Evolutionary conservation across 2,113 vertebrate genomes (phyloP), one percentile per base, ranked within the genome.

Genomic region (Pomatorhinus ruficollis): DNA sequence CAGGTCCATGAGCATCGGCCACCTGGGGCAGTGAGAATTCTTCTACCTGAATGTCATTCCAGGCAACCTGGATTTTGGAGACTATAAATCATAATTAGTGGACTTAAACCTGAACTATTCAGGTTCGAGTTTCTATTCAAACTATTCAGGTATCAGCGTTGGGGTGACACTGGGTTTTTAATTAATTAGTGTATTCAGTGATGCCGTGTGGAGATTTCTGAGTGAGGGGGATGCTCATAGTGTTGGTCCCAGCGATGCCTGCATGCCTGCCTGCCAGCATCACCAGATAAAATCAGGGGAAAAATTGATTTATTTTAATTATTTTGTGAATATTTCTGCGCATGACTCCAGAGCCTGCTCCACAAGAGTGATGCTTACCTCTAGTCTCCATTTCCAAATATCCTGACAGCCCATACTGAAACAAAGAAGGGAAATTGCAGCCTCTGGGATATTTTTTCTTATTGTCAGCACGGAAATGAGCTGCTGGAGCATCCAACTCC

Each of bases 181-280:
- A 33, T 53, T 57, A 72, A 44, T 81, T n/a, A 8, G 37, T 3
- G 5, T 6, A 3, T 2, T 16, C 44, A 20, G 49, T 4, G 31
- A 10, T 56, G 68, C 60, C 15, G 1, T 37, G 63, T 33, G 64
- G 56, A 35, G 42, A 37, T 77, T 90, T 77, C 24, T 70, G 49
- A 37, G 35, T 17, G 47, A 54, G 59, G 30, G 22, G 12, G 28
- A 20, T 54, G 68, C 65, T 74, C 42, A 2, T 0, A 3, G 18
- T 35, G 53, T 3, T 6, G 6, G 21, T 31, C 20, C 35, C 11
- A 40, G 39, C 0, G 1, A 17, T 25, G 30, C 24, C 35, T 49
- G 35, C 9, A 3, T 11, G 54, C 47, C 35, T 0, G 2, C 30
- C 75, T 85, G 71, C 54, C 86, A 54, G 65, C 44, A 21, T 8